Conservation (phyloP, 2,797 vertebrate species). For the Dromococcyx pavoninus region DNA sequence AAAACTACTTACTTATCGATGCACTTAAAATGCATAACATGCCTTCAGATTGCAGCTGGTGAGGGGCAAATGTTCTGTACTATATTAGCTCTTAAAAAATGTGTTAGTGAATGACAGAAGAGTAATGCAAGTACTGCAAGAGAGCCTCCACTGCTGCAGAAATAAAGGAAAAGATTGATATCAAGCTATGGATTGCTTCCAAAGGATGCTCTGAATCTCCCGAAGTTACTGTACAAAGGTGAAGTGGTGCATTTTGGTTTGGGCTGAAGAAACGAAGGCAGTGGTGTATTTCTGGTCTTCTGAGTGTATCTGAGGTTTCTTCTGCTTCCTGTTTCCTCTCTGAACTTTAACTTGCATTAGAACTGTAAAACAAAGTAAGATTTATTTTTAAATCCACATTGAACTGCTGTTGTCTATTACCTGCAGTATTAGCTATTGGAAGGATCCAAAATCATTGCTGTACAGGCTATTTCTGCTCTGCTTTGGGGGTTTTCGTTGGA, state of each 20-base stretch:
- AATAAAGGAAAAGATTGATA: background rate
- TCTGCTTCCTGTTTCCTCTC: background rate
- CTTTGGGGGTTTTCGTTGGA: background rate
- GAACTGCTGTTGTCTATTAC: background rate
- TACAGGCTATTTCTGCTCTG: background rate
- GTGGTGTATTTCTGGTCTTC: background rate
- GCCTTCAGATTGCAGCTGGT: background rate
- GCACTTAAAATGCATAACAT: background rate
- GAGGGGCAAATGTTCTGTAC: background rate
- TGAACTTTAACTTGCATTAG: background rate
- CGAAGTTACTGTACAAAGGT: background rate
- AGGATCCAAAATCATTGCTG: background rate
- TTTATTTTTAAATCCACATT: background rate
- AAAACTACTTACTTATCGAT: background rate
- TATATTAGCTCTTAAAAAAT: background rate
- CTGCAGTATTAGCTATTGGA: background rate
- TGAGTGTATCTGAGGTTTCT: background rate
- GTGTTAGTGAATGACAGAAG: background rate
- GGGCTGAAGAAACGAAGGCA: background rate
- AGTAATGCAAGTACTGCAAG: background rate
- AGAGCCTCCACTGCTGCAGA: background rate
- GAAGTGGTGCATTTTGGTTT: background rate
- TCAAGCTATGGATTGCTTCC: background rate
- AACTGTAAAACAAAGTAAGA: background rate
- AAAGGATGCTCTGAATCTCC: background rate